Percentiles rank a stretch among this genome's conserved stretches.
phyloP scores from a whole-genome alignment of 2,888 invertebrate genomes.

The Cataglyphis albicans region DNA sequence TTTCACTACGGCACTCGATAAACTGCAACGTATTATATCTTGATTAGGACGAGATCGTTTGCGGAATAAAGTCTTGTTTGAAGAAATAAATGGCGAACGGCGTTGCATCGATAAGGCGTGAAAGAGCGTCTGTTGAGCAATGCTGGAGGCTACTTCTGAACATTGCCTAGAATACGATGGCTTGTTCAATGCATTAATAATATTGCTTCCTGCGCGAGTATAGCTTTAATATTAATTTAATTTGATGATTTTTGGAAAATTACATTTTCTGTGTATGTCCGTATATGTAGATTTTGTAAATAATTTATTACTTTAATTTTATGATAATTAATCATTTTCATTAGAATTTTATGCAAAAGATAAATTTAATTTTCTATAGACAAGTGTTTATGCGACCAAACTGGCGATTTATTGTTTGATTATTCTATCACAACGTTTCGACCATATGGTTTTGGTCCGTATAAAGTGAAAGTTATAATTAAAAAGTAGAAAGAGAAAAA shows the following conservation, averaged over 20 bases:
- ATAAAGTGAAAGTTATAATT: no score
- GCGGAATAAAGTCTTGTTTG: constrained; percentile 35
- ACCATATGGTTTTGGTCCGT: no score
- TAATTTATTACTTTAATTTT: not conserved
- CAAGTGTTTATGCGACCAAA: no score
- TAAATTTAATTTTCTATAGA: not conserved
- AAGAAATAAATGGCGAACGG: constrained; percentile 26
- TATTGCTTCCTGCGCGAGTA: not conserved
- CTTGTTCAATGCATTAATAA: constrained; percentile 8
- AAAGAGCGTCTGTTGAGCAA: not conserved
- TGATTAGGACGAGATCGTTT: constrained; percentile 43
- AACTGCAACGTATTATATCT: constrained; percentile 41
- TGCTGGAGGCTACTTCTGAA: constrained; percentile 5
- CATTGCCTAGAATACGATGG: not conserved
- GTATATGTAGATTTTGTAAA: not conserved
- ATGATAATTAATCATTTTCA: not conserved
- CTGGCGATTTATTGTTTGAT: no score
- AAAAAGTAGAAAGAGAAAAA: no score
- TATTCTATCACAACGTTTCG: no score
- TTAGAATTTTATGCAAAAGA: not conserved
- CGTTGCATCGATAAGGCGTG: constrained; percentile 10
- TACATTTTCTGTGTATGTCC: not conserved
- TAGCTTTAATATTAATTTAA: constrained; percentile 8
- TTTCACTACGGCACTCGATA: constrained; percentile 23
- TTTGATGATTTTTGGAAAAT: not conserved